Evolutionary conservation across 1,140 invertebrate species (phyloP).

Genomic region (Goniozus legneri): DNA sequence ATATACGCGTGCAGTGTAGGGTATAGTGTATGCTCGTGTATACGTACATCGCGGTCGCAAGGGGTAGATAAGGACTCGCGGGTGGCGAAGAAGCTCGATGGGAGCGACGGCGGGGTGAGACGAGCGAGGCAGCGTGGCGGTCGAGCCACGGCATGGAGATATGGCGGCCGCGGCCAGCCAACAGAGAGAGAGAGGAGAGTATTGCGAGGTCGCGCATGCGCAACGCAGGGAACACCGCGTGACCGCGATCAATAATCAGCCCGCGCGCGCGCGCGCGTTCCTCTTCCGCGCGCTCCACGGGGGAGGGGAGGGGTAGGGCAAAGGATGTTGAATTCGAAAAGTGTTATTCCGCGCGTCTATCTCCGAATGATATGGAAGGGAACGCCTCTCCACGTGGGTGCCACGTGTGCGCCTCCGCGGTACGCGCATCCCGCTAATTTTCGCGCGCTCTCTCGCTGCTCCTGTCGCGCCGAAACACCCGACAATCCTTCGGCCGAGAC

Average conservation of each 20-base stretch:
- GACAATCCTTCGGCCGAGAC: too few species aligned
- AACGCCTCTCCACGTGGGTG: conserved; percentile 55
- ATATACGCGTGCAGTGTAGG: neutral
- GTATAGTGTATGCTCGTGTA: too few species aligned
- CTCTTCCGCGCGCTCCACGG: neutral
- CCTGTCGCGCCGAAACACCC: too few species aligned
- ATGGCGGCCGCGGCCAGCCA: conserved; percentile 47
- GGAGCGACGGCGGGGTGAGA: conserved; percentile 22
- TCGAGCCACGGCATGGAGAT: conserved; percentile 28
- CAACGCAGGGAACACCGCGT: conserved; percentile 36
- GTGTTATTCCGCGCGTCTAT: conserved; percentile 56
- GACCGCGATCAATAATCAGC: conserved; percentile 51
- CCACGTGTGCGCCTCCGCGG: conserved; percentile 47
- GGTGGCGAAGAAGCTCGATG: conserved; percentile 1
- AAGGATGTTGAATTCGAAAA: conserved; percentile 56
- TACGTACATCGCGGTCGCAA: too few species aligned
- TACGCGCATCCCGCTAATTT: neutral
- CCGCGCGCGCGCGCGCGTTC: conserved; percentile 23
- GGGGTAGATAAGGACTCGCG: conserved; percentile 2
- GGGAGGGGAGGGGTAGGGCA: conserved; percentile 18
- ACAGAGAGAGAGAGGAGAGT: too few species aligned
- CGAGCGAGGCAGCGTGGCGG: conserved; percentile 6
- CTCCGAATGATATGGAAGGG: conserved; percentile 56
- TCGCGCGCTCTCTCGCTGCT: too few species aligned
- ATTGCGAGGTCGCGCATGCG: conserved; percentile 51